Base-by-base conservation (phyloP, 2,797 vertebrate species). In the Geotrypetes seraphini region DNA sequence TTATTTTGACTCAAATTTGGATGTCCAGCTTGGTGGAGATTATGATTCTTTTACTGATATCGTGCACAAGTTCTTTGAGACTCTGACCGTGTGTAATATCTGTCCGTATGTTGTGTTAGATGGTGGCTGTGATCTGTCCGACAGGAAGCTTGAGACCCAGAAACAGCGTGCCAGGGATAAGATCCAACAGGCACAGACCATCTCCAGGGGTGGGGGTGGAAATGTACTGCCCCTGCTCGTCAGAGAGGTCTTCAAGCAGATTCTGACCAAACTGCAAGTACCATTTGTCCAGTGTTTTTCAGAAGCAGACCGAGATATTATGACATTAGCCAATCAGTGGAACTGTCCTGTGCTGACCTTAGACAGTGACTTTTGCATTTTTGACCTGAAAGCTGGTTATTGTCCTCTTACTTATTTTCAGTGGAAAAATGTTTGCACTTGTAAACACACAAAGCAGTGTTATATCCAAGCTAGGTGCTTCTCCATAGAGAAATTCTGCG, bases 301-400 rank as follows among this genome's bases (percentile, higher is more conserved):
- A 4, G 95, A 99, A 70, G 95, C 95, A 10, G 94, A 99, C 58
- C 73, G 78, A 40, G 93, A 97, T 43, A 87, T 96, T 11, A 88
- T 88, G 10, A 86, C 84, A 13, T 72, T 99, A 41, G 95, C 94
- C 16, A 87, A 76, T 57, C 71, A 86, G 20, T 96, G 92, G 94
- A 73, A 67, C 20, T 97, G 94, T 25, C 91, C 92, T 1, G 84
- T 97, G 17, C 67, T 99, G 31, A 85, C 87, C 4, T 89, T 81
- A 3, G 95, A 97, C 56, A 97, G 93, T 36, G 95, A 99, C 60
- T 97, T 97, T 57, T 97, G 78, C 52, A 82, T 96, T 46, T 99
- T 93, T 63, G 85, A 93, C 41, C 66, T 99, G 36, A 73, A 75
- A 50, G 81, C 66, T 38, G 95, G 94, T 3, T 97, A 90, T 63